phyloP scores from a whole-genome alignment of 2,888 invertebrate species.

The Cylloceria caligata region DNA sequence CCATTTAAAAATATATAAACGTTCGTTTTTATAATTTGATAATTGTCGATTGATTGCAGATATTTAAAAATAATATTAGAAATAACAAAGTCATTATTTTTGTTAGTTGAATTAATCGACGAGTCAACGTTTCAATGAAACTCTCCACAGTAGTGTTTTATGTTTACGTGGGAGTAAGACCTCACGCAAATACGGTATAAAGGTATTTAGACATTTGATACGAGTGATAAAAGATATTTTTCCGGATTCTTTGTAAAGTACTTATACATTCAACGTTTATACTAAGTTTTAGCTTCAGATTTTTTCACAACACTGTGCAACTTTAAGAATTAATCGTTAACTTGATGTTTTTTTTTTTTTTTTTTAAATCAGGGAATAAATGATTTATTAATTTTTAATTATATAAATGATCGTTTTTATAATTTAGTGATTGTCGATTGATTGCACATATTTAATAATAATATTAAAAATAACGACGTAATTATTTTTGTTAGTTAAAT shows the following conservation, averaged over 20 bases:
- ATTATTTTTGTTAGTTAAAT: not conserved
- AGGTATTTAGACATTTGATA: conserved; percentile 55
- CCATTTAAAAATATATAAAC: too few species aligned
- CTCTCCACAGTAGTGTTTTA: conserved; percentile 11
- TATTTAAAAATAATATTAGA: too few species aligned
- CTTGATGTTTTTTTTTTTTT: too few species aligned
- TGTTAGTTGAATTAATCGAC: not conserved
- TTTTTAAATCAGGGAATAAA: not conserved
- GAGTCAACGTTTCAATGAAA: not conserved
- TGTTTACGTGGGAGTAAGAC: conserved; percentile 52
- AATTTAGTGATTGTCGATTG: too few species aligned
- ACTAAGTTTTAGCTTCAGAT: too few species aligned
- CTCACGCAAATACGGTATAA: conserved; percentile 35
- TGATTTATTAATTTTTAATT: not conserved
- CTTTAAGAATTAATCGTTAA: too few species aligned
- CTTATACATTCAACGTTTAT: not conserved
- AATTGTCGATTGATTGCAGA: not conserved
- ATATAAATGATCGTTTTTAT: too few species aligned
- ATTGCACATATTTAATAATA: too few species aligned
- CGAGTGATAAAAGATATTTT: conserved; percentile 38
- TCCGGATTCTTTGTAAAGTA: conserved; percentile 37
- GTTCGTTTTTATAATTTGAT: too few species aligned
- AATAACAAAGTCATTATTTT: not conserved
- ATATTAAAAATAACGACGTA: not conserved
- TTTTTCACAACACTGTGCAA: too few species aligned